Evolutionary conservation across 2,113 vertebrate genomes (phyloP), one percentile per base, ranked within the genome.

Genomic region (mouse (Mus musculus)): DNA sequence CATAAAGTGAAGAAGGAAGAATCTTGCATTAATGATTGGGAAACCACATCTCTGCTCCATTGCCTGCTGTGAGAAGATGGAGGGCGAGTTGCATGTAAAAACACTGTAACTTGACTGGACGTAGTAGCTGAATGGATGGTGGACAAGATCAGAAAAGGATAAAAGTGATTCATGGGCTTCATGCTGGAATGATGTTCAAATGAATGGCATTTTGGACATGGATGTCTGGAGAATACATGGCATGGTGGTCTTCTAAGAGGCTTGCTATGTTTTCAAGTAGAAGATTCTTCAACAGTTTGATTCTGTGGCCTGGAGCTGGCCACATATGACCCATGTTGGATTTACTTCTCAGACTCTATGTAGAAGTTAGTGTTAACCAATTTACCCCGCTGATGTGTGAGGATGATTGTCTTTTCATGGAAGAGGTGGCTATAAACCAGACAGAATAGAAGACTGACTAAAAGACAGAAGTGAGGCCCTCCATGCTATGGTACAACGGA

Each of bases 401-500:
- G 95, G 4, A 22, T 89, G 84, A 96, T 0, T 0, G 72, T 8
- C 36, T 13, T 2, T 2, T n/a, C 1, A 4, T 36, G 16, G 77
- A 4, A 59, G 89, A 75, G 28, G 71, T 93, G 39, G 76, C 95
- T 77, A 94, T 95, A 95, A 94, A 96, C 96, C 97, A 97, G 82
- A 75, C 87, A 13, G 73, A 95, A 65, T 61, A 91, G 61, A 78
- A 42, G 12, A 77, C n/a, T 0, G 96, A 95, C 69, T 97, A 20
- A 30, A 97, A 96, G 26, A 22, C 11, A 24, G 89, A 94, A 0
- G 61, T 96, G 67, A 95, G 72, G 20, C 89, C 93, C 17, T 96
- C 93, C 1, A 0, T 9, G 30, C 8, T 39, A 42, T 24, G 61
- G 54, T 81, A 72, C 59, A 97, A 97, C 52, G 96, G 89, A 61